These are phyloP conservation scores for Eristalinus aeneus DNA, from an alignment of 2,888 invertebrate genomes.

Conservation along the genomic window DNA sequence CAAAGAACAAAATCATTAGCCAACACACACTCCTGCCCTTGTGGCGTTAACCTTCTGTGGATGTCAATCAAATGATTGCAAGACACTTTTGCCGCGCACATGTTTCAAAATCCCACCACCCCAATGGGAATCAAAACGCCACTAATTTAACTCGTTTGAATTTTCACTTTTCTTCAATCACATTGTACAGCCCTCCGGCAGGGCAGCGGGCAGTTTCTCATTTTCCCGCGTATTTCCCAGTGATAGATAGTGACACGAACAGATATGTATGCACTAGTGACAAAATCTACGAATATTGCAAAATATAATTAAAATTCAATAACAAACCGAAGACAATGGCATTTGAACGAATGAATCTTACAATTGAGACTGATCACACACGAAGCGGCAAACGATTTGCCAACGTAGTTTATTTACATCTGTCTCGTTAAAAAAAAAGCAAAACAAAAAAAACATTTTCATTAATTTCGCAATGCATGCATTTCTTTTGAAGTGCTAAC, in stretches of 20 bases:
- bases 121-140: background rate
- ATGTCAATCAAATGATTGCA: background rate
- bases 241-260: background rate
- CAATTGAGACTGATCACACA: constrained; percentile 17
- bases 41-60: background rate
- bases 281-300: background rate
- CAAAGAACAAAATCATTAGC: background rate
- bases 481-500: background rate
- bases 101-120: background rate
- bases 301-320: background rate
- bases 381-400: background rate
- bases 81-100: background rate
- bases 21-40: background rate
- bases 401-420: background rate
- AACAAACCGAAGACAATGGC: background rate
- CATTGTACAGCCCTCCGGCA: background rate
- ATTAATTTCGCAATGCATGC: background rate
- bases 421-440: background rate
- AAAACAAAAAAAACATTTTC: background rate
- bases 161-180: background rate
- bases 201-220: background rate
- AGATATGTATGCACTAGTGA: background rate
- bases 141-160: background rate
- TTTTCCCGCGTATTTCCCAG: background rate
- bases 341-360: constrained; percentile 13